Percentiles rank a stretch among this genome's conserved stretches.
Conservation (phyloP, 1,140 invertebrate species). For the Eupristina koningsbergeri region DNA sequence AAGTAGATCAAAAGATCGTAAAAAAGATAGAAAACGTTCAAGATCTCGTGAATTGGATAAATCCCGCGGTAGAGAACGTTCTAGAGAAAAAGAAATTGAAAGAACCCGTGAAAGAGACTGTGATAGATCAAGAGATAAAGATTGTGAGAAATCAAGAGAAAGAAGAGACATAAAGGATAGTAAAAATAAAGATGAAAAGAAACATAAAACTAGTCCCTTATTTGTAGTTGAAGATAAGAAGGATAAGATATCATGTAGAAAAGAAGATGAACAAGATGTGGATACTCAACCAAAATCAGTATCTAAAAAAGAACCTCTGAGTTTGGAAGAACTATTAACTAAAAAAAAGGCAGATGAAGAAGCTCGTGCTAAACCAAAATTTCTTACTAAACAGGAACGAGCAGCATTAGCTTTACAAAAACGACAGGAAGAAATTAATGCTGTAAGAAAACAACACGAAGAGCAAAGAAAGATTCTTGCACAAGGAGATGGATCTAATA, state of each 20-base stretch:
- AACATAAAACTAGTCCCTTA: conserved; percentile 65
- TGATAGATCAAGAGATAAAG: conserved; percentile 67
- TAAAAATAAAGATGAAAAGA: conserved; percentile 68
- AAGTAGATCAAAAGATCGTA: conserved; percentile 66
- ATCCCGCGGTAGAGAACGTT: conserved; percentile 64
- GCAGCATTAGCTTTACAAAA: conserved; percentile 90
- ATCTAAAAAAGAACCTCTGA: conserved; percentile 90
- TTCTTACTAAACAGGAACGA: conserved; percentile 96
- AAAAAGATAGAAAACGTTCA: conserved; percentile 62
- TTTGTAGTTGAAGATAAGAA: conserved; percentile 68
- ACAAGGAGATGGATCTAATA: conserved; percentile 57
- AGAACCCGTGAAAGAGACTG: conserved; percentile 67
- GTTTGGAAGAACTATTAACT: conserved; percentile 94
- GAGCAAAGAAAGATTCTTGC: conserved; percentile 78
- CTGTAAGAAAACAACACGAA: conserved; percentile 79
- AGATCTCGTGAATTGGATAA: conserved; percentile 64
- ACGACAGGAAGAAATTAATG: conserved; percentile 89
- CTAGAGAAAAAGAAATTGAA: conserved; percentile 63
- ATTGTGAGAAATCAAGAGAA: conserved; percentile 63
- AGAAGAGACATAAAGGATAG: conserved; percentile 67
- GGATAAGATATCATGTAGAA: conserved; percentile 62
- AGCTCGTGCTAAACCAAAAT: conserved; percentile 94
- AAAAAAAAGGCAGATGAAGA: conserved; percentile 98
- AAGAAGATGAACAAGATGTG: conserved; percentile 68
- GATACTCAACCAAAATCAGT: conserved; percentile 67